Conservation (phyloP, 37 sponge, comb jelly and placozoan species). For the Oopsacas minuta region DNA sequence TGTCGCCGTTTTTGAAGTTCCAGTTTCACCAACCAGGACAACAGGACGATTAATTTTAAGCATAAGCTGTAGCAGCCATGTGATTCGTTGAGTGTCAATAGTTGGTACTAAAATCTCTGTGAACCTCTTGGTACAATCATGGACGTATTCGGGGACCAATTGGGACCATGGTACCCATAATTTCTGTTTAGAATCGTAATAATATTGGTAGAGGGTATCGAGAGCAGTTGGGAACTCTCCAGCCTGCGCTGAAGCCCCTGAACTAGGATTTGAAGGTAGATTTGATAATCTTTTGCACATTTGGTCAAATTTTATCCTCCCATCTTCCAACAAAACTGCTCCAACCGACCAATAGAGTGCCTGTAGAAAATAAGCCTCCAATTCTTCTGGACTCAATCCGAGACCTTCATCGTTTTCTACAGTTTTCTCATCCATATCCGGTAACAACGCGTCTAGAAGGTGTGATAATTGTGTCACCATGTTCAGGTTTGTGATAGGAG, state of each 20-base stretch:
- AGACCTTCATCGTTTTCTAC: constrained; percentile 38
- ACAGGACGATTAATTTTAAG: constrained; percentile 63
- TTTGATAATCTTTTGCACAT: constrained; percentile 63
- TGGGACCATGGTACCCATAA: constrained; percentile 72
- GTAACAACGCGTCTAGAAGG: constrained; percentile 74
- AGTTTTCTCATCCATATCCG: constrained; percentile 27
- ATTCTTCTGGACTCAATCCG: constrained; percentile 30
- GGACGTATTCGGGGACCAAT: constrained; percentile 78
- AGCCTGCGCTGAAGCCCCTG: constrained; percentile 43
- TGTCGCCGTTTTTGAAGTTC: constrained; percentile 96
- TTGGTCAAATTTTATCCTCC: constrained; percentile 75
- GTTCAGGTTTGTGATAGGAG: constrained; percentile 82
- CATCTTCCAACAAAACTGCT: constrained; percentile 76
- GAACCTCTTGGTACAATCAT: constrained; percentile 58
- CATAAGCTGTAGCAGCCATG: constrained; percentile 95
- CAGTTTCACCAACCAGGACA: constrained; percentile 95
- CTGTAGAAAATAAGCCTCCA: constrained; percentile 72
- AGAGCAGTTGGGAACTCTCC: constrained; percentile 70
- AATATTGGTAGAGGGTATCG: constrained; percentile 87
- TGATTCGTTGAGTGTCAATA: constrained; percentile 87
- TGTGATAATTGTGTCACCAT: constrained; percentile 71
- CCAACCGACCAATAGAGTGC: constrained; percentile 90
- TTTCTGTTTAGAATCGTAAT: constrained; percentile 40
- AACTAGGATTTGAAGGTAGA: constrained; percentile 47
- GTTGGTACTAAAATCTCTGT: constrained; percentile 96